These are phyloP conservation scores for Dicycla oo DNA, from an alignment of 2,888 invertebrate genomes.

Conservation along the genomic window DNA sequence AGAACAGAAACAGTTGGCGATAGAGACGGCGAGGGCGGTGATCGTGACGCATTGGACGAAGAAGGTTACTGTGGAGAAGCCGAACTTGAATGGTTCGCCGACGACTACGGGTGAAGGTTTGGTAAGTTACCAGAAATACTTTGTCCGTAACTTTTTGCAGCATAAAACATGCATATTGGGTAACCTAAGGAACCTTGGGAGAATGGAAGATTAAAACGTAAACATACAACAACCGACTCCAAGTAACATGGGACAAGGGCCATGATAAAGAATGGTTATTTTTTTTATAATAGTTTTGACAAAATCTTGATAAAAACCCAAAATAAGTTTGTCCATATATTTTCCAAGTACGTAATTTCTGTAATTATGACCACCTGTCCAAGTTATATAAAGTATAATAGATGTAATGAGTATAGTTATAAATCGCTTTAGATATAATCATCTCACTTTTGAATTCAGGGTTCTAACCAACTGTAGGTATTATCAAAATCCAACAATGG, in stretches of 20 bases:
- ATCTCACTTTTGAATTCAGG: background rate
- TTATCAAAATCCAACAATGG: too few species aligned
- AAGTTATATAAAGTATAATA: too few species aligned
- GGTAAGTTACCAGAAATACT: conserved; percentile 79
- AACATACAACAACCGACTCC: too few species aligned
- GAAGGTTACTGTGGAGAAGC: conserved; percentile 96
- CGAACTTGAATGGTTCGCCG: conserved; percentile 91
- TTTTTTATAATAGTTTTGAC: background rate
- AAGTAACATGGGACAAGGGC: background rate
- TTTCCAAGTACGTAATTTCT: background rate
- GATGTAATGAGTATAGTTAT: background rate
- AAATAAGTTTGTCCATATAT: background rate
- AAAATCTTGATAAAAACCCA: background rate
- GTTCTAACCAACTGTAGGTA: too few species aligned
- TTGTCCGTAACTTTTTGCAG: background rate
- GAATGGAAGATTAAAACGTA: background rate
- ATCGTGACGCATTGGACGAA: conserved; percentile 97
- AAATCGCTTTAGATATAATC: background rate
- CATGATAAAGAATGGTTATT: background rate
- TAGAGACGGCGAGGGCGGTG: conserved; percentile 94
- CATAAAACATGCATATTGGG: background rate
- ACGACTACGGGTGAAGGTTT: conserved; percentile 92
- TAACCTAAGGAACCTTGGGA: background rate
- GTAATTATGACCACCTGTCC: background rate
- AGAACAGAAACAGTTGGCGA: conserved; percentile 94